Evolutionary conservation across 2,113 vertebrate species (phyloP).

Genomic region (Lampris megalopsis): DNA sequence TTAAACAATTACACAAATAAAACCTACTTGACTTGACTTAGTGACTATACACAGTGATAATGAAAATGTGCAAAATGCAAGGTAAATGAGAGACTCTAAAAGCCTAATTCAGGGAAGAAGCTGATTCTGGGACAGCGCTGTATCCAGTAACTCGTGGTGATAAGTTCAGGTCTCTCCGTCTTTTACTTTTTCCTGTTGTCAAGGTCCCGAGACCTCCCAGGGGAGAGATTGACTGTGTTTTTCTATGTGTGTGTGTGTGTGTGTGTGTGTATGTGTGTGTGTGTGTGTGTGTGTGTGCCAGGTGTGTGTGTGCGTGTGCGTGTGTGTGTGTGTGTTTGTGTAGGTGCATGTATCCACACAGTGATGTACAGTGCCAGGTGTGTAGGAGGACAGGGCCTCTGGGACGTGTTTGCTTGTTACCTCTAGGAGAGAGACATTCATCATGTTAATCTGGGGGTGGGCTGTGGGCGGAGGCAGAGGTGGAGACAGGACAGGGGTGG

Average conservation of each 20-base stretch:
- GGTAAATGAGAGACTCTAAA: no score
- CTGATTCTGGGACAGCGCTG: no score
- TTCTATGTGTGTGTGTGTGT: no score
- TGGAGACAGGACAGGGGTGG: background rate
- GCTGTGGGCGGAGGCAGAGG: background rate
- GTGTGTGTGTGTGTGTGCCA: constrained; percentile 14
- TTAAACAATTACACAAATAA: background rate
- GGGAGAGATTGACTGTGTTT: background rate
- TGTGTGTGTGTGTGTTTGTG: constrained; percentile 18
- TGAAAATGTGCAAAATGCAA: no score
- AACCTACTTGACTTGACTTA: background rate
- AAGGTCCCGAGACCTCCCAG: constrained; percentile 3
- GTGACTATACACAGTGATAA: no score
- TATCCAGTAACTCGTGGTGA: no score
- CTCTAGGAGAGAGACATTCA: constrained; percentile 13
- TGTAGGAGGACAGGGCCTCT: constrained; percentile 21
- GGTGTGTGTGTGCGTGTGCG: constrained; percentile 8
- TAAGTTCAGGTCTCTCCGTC: background rate
- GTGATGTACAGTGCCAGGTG: constrained; percentile 65
- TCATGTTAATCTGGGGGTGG: constrained; percentile 25
- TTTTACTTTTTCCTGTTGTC: background rate
- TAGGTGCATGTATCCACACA: background rate
- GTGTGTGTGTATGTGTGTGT: background rate
- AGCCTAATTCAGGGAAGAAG: no score
- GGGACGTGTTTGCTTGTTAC: background rate